Evolutionary conservation across 1,140 invertebrate genomes (phyloP).

Genomic region (Apis cerana): DNA sequence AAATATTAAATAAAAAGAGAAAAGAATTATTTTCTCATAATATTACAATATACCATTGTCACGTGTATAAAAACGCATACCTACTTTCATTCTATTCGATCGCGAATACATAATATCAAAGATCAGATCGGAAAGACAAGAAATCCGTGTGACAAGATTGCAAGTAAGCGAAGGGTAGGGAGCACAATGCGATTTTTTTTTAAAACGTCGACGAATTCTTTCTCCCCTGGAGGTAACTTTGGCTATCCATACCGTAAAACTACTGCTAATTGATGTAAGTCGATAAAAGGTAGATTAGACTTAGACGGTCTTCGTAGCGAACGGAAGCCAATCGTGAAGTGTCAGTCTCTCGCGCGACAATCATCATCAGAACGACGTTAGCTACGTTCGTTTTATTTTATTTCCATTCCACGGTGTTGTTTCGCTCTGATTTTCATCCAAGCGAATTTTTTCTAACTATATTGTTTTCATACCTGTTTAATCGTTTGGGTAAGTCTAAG

Average conservation of each 20-base stretch:
- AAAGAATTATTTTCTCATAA: too few species aligned
- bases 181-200: background rate
- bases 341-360: constrained; percentile 71
- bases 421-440: too few species aligned
- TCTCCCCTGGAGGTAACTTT: constrained; percentile 16
- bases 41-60: too few species aligned
- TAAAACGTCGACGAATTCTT: constrained; percentile 17
- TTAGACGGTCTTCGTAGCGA: constrained; percentile 53
- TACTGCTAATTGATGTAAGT: constrained; percentile 60
- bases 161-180: background rate
- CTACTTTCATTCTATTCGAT: too few species aligned
- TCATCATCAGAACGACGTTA: constrained; percentile 46
- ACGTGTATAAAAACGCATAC: too few species aligned
- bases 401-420: background rate
- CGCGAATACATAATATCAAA: background rate
- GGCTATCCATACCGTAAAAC: constrained; percentile 16
- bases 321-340: constrained; percentile 51
- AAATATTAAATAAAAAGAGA: too few species aligned
- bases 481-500: too few species aligned
- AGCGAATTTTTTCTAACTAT: too few species aligned
- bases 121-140: background rate
- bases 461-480: too few species aligned
- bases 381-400: too few species aligned
- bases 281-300: constrained; percentile 75
- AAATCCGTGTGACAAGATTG: background rate